Conservation (phyloP, 2,797 vertebrate genomes). For the Hoplostethus mediterraneus region DNA sequence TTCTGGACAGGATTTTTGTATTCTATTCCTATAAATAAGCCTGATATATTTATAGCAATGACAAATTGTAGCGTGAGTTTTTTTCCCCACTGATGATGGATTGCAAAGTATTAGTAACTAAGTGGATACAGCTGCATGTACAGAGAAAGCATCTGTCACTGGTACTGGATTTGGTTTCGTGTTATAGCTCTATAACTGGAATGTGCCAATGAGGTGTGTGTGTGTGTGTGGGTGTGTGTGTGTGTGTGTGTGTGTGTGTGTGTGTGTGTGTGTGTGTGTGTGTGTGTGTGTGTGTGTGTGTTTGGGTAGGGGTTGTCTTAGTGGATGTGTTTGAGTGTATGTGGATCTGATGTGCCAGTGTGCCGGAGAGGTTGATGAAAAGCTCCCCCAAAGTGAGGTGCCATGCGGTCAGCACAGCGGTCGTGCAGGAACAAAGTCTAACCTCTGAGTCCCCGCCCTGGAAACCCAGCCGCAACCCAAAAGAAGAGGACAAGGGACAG, state of each 20-base stretch:
- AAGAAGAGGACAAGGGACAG: constrained; percentile 87
- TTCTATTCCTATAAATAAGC: constrained; percentile 57
- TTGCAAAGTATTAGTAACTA: constrained; percentile 44
- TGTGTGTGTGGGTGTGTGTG: constrained; percentile 5
- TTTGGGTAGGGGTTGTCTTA: background rate
- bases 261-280: background rate
- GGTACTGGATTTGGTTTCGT: constrained; percentile 19
- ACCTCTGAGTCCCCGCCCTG: constrained; percentile 94
- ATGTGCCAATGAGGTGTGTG: constrained; percentile 17
- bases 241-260: constrained; percentile 15
- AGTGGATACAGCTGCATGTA: constrained; percentile 48
- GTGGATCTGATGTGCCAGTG: constrained; percentile 83
- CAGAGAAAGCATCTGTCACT: constrained; percentile 36
- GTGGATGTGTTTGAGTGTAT: constrained; percentile 10
- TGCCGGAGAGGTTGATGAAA: constrained; percentile 88
- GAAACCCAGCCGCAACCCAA: constrained; percentile 86
- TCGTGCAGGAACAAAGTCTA: constrained; percentile 91
- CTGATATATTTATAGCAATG: constrained; percentile 58
- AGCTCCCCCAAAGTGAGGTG: constrained; percentile 84
- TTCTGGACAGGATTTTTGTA: constrained; percentile 43
- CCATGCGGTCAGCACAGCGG: constrained; percentile 89
- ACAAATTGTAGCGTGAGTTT: constrained; percentile 51
- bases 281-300: background rate
- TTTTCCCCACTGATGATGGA: constrained; percentile 25
- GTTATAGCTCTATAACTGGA: constrained; percentile 28